phyloP scores from a whole-genome alignment of 2,888 invertebrate species.

The Erebia ligea region DNA sequence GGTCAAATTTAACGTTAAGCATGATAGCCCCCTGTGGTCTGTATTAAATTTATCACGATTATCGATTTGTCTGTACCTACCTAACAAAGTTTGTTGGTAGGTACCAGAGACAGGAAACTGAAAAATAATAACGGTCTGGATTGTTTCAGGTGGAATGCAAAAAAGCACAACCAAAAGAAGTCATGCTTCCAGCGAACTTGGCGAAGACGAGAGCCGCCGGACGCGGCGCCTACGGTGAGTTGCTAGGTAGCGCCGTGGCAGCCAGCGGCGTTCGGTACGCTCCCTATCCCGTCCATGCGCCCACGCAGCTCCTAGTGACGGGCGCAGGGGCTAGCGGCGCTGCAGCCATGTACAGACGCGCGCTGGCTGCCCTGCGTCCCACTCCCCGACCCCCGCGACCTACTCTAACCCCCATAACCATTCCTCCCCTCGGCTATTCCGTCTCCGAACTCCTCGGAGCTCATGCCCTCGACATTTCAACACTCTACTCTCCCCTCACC shows the following conservation, averaged over 20 bases:
- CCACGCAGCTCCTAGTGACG: constrained; percentile 73
- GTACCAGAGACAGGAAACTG: background rate
- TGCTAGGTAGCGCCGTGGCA: constrained; percentile 90
- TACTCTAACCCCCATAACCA: constrained; percentile 66
- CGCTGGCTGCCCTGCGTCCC: constrained; percentile 73
- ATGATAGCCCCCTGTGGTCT: no score
- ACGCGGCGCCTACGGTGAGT: constrained; percentile 99
- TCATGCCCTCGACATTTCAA: constrained; percentile 88
- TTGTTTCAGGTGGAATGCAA: constrained; percentile 98
- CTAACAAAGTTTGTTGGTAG: no score
- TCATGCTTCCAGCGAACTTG: constrained; percentile 98
- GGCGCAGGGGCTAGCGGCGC: constrained; percentile 63
- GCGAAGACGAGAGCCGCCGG: constrained; percentile 97
- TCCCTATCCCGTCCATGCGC: constrained; percentile 84
- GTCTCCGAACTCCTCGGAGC: constrained; percentile 84
- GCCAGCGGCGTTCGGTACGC: constrained; percentile 85
- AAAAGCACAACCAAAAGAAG: constrained; percentile 99
- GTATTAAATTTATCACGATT: no score
- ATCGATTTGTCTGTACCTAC: no score
- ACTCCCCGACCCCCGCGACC: constrained; percentile 68
- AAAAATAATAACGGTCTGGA: background rate
- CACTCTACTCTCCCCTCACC: constrained; percentile 86
- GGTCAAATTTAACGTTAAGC: no score
- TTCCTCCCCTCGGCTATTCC: constrained; percentile 77
- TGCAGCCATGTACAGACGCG: constrained; percentile 72